Base-by-base conservation (phyloP, 2,888 invertebrate genomes). In the Ennomos quercinarius region DNA sequence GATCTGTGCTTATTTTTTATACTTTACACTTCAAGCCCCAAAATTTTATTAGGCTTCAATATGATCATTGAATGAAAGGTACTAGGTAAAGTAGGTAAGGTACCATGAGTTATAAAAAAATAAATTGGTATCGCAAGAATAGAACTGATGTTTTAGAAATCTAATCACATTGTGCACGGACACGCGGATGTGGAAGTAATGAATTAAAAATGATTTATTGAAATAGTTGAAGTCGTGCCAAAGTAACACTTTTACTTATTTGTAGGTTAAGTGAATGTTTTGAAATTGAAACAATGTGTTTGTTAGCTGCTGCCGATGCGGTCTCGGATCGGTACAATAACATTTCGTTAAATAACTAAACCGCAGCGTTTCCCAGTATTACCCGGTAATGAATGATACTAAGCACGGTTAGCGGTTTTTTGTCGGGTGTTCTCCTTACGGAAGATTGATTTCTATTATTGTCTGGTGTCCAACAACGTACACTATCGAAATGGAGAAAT, bases 321-420 rank as follows among this genome's bases (percentile, higher is more conserved):
- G 52, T 53, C 43, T 52, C 44, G 44, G 40, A 46, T 36, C 34
- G 38, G 27, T 38, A 17, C 44, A 52, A 48, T 61, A 61, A 49
- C 56, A 53, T 87, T 89, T 85, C 80, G 85, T 86, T 85, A 84
- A 86, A 86, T 82, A 85, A 83, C 76, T 71, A 78, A 86, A 87
- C 88, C 86, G 80, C 86, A 85, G 78, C 68, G 78, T 73, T 83
- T 74, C 74, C 72, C 64, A 55, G 51, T 61, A 55, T 40, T 43
- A 52, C 56, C 34, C 56, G 72, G 76, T 84, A 86, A 83, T 85
- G 83, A 87, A 87, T 86, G 84, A 83, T 78, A 78, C 82, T 74
- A 84, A 84, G 83, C 89, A 88, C 82, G 84, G 82, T 82, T 86
- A 87, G 86, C 83, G 86, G 87, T 76, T 87, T 85, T 88, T 89